phyloP scores from a whole-genome alignment of 2,113 vertebrate genomes.

The Podarcis cretensis region DNA sequence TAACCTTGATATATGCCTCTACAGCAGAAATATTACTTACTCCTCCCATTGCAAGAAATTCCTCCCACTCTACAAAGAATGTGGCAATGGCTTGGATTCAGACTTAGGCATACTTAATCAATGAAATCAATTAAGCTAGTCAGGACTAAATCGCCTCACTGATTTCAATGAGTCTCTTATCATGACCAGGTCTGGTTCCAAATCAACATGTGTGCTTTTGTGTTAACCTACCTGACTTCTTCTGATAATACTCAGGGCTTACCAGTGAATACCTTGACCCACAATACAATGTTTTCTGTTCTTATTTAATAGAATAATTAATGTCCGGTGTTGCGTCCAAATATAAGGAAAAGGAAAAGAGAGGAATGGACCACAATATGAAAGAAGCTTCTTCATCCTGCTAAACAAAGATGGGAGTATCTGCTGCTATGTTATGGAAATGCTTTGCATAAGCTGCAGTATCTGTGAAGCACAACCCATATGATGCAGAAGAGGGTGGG shows the following conservation, averaged over 20 bases:
- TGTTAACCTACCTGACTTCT: neutral
- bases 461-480: constrained; percentile 14
- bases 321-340: neutral
- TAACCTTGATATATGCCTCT: neutral
- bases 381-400: neutral
- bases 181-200: neutral
- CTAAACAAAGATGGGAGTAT: neutral
- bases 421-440: neutral
- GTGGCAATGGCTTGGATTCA: neutral
- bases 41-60: neutral
- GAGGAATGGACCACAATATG: neutral
- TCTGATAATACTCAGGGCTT: neutral
- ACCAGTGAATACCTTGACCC: neutral
- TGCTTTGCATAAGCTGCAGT: constrained; percentile 10
- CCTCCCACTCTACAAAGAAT: neutral
- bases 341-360: neutral
- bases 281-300: neutral
- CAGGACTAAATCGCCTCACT: neutral
- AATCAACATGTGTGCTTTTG: neutral
- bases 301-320: neutral
- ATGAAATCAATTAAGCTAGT: neutral
- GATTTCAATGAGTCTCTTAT: neutral
- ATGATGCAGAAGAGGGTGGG: neutral
- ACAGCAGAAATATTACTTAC: neutral
- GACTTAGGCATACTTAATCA: neutral